Base-by-base conservation (phyloP, 2,113 vertebrate species). In the Barbus barbus region DNA sequence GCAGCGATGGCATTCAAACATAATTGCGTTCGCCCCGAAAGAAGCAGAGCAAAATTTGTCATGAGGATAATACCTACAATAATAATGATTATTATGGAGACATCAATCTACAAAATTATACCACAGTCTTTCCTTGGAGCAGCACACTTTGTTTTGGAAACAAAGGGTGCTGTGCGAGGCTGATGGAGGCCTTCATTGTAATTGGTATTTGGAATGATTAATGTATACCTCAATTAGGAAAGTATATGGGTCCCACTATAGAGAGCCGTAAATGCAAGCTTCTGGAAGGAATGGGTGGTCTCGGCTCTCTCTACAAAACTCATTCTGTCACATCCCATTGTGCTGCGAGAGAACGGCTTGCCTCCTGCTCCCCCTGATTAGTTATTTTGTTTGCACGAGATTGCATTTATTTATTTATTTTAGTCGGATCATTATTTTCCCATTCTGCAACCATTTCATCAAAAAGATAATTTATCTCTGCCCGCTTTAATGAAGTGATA, bases 401-500 rank as follows among this genome's bases (percentile, higher is more conserved):
- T 82, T 24, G 77, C 81, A 83, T 89, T 84, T 83, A 88, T 87
- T 87, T 88, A 74, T 73, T 88, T 86, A 87, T 75, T 41, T 51
- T 38, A 41, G 26, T 78, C 77, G 72, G 87, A 92, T 94, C 91
- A 90, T 92, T 92, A 92, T 92, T 92, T 93, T 88, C 91, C 92
- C 90, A 92, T 93, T 92, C 92, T 86, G 88, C 86, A 92, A 93
- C 89, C 38, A 85, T 93, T 92, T 94, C 89, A 93, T 93, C 90
- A 89, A 89, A 71, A 82, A 91, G 92, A 93, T 92, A 88, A 94
- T 94, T 92, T 90, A 93, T 93, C 91, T 93, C 90, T 91, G 92
- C 91, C 93, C 91, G 90, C 90, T 93, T 93, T 95, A 95, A 94
- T 94, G 93, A 94, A 94, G 93, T 92, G 92, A 92, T 94, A 93